phyloP scores from a whole-genome alignment of 2,113 vertebrate species.

The Sminthopsis crassicaudata region DNA sequence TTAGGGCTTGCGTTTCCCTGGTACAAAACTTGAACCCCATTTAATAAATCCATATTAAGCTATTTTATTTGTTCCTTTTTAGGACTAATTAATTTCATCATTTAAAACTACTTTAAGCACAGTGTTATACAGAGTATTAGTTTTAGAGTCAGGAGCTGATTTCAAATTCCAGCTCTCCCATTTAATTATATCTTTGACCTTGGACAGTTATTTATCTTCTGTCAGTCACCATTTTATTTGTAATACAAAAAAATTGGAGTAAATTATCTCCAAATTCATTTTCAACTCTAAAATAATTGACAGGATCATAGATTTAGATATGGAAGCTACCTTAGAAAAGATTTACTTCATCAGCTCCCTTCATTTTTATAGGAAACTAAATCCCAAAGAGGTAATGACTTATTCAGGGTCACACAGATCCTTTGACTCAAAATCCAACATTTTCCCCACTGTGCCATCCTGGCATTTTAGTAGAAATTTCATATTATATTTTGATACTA shows the following conservation, averaged over 20 bases:
- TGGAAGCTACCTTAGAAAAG: neutral
- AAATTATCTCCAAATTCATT: neutral
- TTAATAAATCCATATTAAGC: neutral
- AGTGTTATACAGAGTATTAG: neutral
- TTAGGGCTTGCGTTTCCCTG: neutral
- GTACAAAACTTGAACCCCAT: neutral
- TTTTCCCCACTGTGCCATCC: neutral
- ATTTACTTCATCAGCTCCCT: too few species aligned
- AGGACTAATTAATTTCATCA: neutral
- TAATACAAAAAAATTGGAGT: neutral
- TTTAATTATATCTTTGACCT: neutral
- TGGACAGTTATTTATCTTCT: neutral
- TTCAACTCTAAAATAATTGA: neutral
- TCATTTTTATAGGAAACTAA: neutral
- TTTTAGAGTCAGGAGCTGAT: neutral
- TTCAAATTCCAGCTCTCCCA: neutral
- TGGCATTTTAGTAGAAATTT: neutral
- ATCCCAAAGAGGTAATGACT: neutral
- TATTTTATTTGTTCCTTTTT: neutral
- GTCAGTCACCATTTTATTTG: neutral
- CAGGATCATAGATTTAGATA: neutral
- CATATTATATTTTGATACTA: neutral
- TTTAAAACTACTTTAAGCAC: neutral
- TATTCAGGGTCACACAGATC: neutral
- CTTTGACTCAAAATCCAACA: neutral